Percentiles rank a stretch among this genome's conserved stretches.
Conservation (phyloP, 2,888 invertebrate species). For the Agriopis aurantiaria region DNA sequence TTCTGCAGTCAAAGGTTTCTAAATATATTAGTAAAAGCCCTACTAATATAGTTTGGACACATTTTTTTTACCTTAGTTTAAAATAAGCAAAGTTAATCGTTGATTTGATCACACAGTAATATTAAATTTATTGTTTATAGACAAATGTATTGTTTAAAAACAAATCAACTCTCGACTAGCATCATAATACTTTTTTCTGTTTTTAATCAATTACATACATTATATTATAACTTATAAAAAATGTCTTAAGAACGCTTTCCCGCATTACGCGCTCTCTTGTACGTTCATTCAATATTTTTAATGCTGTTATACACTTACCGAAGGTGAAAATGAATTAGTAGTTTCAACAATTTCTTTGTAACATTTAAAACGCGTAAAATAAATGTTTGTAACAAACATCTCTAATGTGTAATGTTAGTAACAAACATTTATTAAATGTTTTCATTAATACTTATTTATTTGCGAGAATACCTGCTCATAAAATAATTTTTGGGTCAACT, state of each 20-base stretch:
- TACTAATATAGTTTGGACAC: not conserved
- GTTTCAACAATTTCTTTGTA: no score
- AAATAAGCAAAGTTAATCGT: slow-evolving; percentile 22
- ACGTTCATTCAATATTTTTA: not conserved
- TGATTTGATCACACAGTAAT: slow-evolving; percentile 29
- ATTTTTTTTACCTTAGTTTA: slow-evolving; percentile 5
- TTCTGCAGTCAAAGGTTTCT: not conserved
- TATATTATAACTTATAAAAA: slow-evolving; percentile 46
- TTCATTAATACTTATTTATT: no score
- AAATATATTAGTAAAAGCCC: not conserved
- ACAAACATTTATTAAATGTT: no score
- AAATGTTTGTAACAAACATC: no score
- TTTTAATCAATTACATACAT: slow-evolving; percentile 55
- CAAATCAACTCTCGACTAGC: slow-evolving; percentile 76
- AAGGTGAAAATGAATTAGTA: no score
- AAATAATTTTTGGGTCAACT: no score
- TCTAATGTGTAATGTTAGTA: no score
- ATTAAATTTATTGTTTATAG: slow-evolving; percentile 11
- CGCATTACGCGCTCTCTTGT: slow-evolving; percentile 1
- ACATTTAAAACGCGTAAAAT: no score
- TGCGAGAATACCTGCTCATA: no score
- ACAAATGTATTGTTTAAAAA: slow-evolving; percentile 46
- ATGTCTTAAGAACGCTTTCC: slow-evolving; percentile 20
- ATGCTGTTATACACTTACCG: no score
- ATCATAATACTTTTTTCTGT: slow-evolving; percentile 80